A percentile compares a stretch with the other conserved stretches of the same genome.
These are phyloP conservation scores for Periparus ater DNA, from an alignment of 2,797 vertebrate species.

Conservation along the genomic window DNA sequence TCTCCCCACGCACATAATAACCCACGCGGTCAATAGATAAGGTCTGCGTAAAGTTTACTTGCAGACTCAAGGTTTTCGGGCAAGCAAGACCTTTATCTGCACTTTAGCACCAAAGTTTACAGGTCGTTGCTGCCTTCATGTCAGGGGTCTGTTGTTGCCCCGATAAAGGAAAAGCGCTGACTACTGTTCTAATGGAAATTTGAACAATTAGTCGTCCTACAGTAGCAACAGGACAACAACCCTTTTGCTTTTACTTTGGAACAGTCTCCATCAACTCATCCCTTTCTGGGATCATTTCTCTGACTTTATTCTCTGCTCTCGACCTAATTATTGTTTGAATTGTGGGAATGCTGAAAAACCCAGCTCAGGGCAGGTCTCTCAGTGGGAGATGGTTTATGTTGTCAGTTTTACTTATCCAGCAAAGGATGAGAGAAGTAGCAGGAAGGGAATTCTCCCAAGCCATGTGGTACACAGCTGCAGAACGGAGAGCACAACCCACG, in stretches of 20 bases:
- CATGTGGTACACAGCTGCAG: neutral
- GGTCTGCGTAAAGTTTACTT: neutral
- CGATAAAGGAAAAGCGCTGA: neutral
- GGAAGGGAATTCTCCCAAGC: neutral
- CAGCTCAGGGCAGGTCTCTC: neutral
- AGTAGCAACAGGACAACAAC: neutral
- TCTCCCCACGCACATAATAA: conserved; percentile 17
- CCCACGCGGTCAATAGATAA: conserved; percentile 42
- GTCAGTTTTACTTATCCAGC: neutral
- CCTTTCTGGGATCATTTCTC: neutral
- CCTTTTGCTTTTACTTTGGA: neutral
- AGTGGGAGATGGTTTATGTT: neutral
- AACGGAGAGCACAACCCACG: neutral
- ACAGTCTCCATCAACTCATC: neutral
- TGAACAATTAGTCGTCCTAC: neutral
- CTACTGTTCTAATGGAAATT: neutral
- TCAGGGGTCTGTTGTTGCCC: neutral
- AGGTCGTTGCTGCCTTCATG: neutral
- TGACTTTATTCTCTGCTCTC: neutral
- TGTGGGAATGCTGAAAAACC: neutral
- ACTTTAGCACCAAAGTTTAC: neutral
- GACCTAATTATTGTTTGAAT: neutral
- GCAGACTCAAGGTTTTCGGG: conserved; percentile 1
- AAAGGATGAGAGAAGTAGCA: neutral
- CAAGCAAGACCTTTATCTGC: conserved; percentile 15